Evolutionary conservation across 2,888 invertebrate genomes (phyloP), one percentile per base, ranked within the genome.

Genomic region (Oxystoma pomonae): DNA sequence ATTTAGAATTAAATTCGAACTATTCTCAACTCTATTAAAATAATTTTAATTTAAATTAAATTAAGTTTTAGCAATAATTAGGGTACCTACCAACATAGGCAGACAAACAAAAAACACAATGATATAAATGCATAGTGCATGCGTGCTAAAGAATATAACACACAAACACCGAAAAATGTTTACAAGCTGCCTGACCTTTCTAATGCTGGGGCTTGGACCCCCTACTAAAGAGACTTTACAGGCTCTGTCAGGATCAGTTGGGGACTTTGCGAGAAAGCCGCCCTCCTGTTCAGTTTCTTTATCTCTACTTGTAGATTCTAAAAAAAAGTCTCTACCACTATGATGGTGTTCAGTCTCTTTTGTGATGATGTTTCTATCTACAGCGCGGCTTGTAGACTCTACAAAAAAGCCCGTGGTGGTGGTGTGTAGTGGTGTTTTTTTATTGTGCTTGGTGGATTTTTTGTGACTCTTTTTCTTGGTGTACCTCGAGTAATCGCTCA

Each of bases 401-500:
- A 35, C 35, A 3, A 35, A 35, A 35, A 35, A 35, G 35, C 12
- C 35, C 12, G 35, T 35, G 12, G 35, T 35, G 35, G 35, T 35
- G 35, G 5, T 35, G 35, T 35, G 35, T 35, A 12, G 12, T 35
- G 35, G 35, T 35, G 35, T 35, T 12, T 35, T 35, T 35, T 35
- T 35, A 35, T 12, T 3, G 35, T 35, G 35, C 35, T 35, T 35
- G 59, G 59, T 61, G 58, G 51, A 58, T 58, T 63, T 61, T 63
- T 65, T 65, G 62, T 51, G 63, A 62, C 60, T 70, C 56, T 55
- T 58, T 61, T 64, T 66, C 63, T 65, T 65, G 62, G 53, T 66
- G 61, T 81, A 92, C 93, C 93, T 94, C 7, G 94, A 93, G 77
- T 94, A 94, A 81, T 94, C 94, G 20, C 93, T 92, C 21, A 94